phyloP scores from a whole-genome alignment of 2,888 invertebrate genomes.

The Dione juno region DNA sequence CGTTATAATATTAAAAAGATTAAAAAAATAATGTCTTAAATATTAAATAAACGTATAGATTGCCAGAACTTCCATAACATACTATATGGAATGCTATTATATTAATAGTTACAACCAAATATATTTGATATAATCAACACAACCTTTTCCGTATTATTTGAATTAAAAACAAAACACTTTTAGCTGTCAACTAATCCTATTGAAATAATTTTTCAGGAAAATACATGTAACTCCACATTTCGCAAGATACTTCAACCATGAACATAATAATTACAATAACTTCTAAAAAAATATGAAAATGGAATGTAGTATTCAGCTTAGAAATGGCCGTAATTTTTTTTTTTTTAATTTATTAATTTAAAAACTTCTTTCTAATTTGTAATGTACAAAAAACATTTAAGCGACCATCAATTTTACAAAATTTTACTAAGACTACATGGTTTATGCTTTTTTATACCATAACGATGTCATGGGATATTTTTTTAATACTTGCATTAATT shows the following conservation, averaged over 20 bases:
- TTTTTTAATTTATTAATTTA: no score
- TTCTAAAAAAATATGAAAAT: slow-evolving; percentile 19
- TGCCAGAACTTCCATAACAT: no score
- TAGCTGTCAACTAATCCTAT: slow-evolving; percentile 1
- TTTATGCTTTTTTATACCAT: no score
- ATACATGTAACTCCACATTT: slow-evolving; percentile 68
- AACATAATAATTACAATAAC: slow-evolving; percentile 50
- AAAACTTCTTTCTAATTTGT: background rate
- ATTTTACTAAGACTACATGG: background rate
- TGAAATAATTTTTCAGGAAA: slow-evolving; percentile 67
- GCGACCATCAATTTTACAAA: background rate
- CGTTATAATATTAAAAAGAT: slow-evolving; percentile 3
- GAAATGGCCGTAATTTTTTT: slow-evolving; percentile 28
- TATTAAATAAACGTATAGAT: no score
- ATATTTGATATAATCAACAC: slow-evolving; percentile 4
- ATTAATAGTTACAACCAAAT: no score
- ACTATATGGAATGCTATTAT: no score
- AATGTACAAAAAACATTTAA: background rate
- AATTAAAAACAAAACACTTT: background rate
- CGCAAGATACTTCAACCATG: slow-evolving; percentile 57
- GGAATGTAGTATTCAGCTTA: slow-evolving; percentile 34
- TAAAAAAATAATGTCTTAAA: no score
- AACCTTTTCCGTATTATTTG: background rate
- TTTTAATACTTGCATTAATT: background rate
- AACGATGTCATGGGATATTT: no score